phyloP scores from a whole-genome alignment of 1,140 invertebrate species.

The Neodiprion virginianus region DNA sequence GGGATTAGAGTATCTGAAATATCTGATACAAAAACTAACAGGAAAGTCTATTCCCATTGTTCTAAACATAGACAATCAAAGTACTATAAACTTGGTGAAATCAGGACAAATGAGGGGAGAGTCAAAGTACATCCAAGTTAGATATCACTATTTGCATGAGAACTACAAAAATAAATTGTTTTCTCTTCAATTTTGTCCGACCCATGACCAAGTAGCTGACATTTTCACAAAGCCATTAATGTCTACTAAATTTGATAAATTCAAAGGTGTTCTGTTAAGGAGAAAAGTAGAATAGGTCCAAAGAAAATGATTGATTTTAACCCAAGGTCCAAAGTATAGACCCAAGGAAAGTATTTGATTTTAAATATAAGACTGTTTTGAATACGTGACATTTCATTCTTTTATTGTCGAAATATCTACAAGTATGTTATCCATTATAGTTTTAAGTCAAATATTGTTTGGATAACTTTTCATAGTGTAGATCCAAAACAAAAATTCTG shows the following conservation, averaged over 20 bases:
- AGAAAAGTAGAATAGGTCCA: not conserved
- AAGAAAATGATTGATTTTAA: not conserved
- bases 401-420: not conserved
- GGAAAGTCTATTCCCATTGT: not conserved
- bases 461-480: not conserved
- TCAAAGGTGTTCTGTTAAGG: not conserved
- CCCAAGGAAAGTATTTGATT: not conserved
- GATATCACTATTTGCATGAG: not conserved
- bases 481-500: not conserved
- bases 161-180: not conserved
- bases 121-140: not conserved
- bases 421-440: too few species aligned
- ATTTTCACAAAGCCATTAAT: not conserved
- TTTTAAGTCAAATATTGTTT: too few species aligned
- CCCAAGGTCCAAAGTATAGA: too few species aligned
- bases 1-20: conserved; percentile 28
- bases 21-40: conserved; percentile 24
- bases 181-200: not conserved
- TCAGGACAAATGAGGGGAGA: not conserved
- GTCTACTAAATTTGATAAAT: not conserved
- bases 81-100: not conserved
- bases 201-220: not conserved
- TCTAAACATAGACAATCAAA: not conserved
- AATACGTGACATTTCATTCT: not conserved
- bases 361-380: not conserved